Evolutionary conservation across 37 sponge, comb jelly and placozoan genomes (phyloP), one percentile per base, ranked within the genome.

Genomic region (Agelas oroides): DNA sequence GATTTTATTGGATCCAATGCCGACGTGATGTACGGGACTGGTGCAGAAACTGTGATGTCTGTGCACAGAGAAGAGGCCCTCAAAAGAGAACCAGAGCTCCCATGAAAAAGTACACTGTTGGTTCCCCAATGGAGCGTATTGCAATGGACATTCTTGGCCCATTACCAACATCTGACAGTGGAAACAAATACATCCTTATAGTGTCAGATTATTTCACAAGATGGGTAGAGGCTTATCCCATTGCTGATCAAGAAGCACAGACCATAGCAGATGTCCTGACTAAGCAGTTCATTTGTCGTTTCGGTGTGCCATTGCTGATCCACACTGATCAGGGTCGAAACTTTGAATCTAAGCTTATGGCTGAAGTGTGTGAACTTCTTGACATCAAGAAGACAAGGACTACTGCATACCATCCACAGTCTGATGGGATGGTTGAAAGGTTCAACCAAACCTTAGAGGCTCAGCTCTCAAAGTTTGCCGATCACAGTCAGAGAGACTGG

Each of bases 381-480:
- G 58, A 18, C 15, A 56, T 56, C 15, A 15, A 18, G 58, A 56
- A 56, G 18, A 56, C 58, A 18, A 15, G 58, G 17, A 56, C 58
- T 19, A 73, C 84, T 20, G 58, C 75, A 0, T 61, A 59, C 55
- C 40, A 40, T 19, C 82, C 82, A 16, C 62, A 70, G 38, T 73
- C 84, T 0, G 84, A 83, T 62, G 84, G 74, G 2, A 83, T 83
- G 84, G 75, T 83, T 19, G 84, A 83, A 38, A 38, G 71, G 14
- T 73, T 83, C 20, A 83, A 74, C 36, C 70, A 65, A 20, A 83
- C 84, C 38, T 35, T 83, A 25, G 65, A 73, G 54, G 66, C 31
- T 34, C 67, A 73, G 62, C 32, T 72, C 33, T 34, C 75, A 0
- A 61, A n/a, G 53, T 62, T 73, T 73, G 75, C 66, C 1, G 64